Evolutionary conservation across 2,113 vertebrate species (phyloP), one percentile per base, ranked within the genome.

Genomic region (Dipodomys merriami): DNA sequence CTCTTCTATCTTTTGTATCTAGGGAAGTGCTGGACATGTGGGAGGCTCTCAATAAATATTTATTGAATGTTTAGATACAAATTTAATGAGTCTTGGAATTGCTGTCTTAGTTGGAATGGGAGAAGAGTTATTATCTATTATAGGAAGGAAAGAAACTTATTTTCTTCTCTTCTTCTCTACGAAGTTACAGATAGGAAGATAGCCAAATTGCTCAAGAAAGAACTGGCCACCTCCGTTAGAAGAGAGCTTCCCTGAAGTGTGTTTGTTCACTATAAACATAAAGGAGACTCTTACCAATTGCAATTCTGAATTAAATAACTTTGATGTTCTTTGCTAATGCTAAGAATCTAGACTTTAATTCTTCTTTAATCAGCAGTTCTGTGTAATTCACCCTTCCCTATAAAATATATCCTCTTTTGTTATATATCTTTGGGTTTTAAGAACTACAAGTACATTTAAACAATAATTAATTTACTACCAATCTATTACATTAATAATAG

Each of bases 381-480:
- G n/a, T 82, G 19, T 80, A 49, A 83, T 93, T 81, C 88, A n/a
- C 15, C 92, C 76, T 91, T 79, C 13, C 5, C 33, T 94, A 81
- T 44, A 90, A 93, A 95, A 83, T 80, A 89, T 76, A 5, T 2
- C 30, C 23, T 39, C n/a, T 85, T 89, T 62, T 44, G 79, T 88
- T 46, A 92, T 22, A 33, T 91, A 79, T 30, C 44, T 94, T 91
- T 88, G 39, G 11, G 60, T 78, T 88, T 93, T 90, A 78, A 94
- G 57, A 93, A 80, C 25, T 81, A 81, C 33, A 77, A 90, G 44
- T 94, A 91, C 89, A 84, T 90, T 91, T 91, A 93, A 95, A 90
- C 10, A 94, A 90, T 95, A 95, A 95, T 94, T 94, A 91, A 79
- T 86, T 92, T 94, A 82, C 90, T 68, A 90, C 77, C 29, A 95